Evolutionary conservation across 2,113 vertebrate species (phyloP), one percentile per base, ranked within the genome.

Genomic region (Centrocercus urophasianus): DNA sequence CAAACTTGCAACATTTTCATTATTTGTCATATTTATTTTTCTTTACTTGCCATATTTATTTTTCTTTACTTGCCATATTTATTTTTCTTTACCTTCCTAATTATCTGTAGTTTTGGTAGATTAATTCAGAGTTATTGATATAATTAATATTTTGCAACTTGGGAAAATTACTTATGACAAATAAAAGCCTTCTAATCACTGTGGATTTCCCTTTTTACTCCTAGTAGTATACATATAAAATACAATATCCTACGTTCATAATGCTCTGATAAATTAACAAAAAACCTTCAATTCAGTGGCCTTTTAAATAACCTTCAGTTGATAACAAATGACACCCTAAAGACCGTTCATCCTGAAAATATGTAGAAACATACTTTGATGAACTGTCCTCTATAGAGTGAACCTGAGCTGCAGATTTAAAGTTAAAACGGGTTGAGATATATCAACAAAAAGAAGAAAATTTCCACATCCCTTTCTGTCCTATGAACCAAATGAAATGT

Each of bases 291-390:
- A 9, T 60, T 82, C 42, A 50, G 7, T 42, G 34, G 59, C 24
- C 25, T 73, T 83, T 67, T 3, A 36, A 86, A 77, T 65, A 92
- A 60, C 8, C 20, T 83, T 83, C 34, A 28, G 2, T 61, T 77
- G 56, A 72, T 71, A 43, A 78, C 15, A 88, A 95, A 86, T 59
- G 40, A 15, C 11, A 78, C 7, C 6, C 6, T 13, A 36, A 88
- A 83, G 32, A 2, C 28, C 77, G 13, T 71, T 91, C 83, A 27
- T 93, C 2, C 11, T 74, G 22, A 38, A 8, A 60, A 34, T 72
- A 30, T n/a, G 10, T 65, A 48, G 17, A 36, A 2, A 1, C 1
- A 0, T 20, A 6, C 5, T 77, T 7, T 45, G 12, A 60, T 42
- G 32, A 22, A 67, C 47, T 76, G 15, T 45, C 32, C 5, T 32